These are phyloP conservation scores for Venusia cambrica DNA, from an alignment of 2,888 invertebrate genomes.

Conservation along the genomic window DNA sequence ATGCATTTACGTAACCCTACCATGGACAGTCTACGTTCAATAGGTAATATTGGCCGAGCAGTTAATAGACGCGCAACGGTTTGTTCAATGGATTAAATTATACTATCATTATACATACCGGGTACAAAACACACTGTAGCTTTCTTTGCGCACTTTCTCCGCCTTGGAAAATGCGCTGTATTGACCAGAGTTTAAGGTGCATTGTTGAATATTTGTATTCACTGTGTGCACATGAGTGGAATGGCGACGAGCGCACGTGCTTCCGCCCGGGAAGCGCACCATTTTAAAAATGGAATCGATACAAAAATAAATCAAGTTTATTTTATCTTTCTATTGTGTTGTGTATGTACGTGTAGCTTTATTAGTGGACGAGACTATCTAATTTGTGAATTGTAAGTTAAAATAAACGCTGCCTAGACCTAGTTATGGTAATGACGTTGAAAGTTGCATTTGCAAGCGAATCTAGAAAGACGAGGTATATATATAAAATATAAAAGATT, in stretches of 20 bases:
- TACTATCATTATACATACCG: constrained; percentile 39
- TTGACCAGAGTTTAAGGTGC: constrained; percentile 30
- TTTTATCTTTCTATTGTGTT: constrained; percentile 14
- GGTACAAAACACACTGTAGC: constrained; percentile 47
- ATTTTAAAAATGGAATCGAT: constrained; percentile 39
- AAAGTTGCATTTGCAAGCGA: too few relatives aligned
- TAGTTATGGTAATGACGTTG: too few relatives aligned
- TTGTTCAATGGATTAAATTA: constrained; percentile 55
- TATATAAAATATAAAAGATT: too few relatives aligned
- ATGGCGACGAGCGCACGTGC: constrained; percentile 50
- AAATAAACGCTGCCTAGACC: too few relatives aligned
- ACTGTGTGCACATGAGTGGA: constrained; percentile 48
- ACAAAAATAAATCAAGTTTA: constrained; percentile 23
- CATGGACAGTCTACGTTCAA: too few relatives aligned
- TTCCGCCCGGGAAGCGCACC: constrained; percentile 51
- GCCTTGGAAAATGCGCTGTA: constrained; percentile 34
- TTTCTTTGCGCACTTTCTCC: constrained; percentile 65
- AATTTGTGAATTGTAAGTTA: too few relatives aligned
- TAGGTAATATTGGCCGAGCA: constrained; percentile 7
- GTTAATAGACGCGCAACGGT: constrained; percentile 10
- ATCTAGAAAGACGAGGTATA: too few relatives aligned
- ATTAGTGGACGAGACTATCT: constrained; percentile 3
- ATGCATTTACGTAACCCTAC: too few relatives aligned
- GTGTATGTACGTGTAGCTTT: neutral
- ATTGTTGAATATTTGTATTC: constrained; percentile 32